phyloP scores from a whole-genome alignment of 2,888 invertebrate species.

The Elegia similella region DNA sequence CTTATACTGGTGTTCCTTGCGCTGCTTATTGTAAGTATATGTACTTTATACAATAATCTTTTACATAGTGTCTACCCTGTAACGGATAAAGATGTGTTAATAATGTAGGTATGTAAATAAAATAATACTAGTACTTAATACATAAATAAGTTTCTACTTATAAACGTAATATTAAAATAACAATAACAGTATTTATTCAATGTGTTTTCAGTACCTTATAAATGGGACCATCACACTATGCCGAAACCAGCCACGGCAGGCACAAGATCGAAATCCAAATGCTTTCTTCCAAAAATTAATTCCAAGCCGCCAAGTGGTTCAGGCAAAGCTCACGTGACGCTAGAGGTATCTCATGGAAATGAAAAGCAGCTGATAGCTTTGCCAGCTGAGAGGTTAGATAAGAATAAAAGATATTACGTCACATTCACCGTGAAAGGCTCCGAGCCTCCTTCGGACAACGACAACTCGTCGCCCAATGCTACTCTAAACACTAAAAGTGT shows the following conservation, averaged over 20 bases:
- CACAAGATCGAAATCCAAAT: conserved; percentile 62
- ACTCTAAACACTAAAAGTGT: conserved; percentile 67
- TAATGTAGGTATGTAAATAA: too few relatives aligned
- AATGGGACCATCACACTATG: conserved; percentile 89
- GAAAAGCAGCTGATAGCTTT: conserved; percentile 93
- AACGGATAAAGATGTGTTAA: too few relatives aligned
- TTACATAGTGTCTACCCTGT: not conserved
- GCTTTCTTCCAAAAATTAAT: conserved; percentile 87
- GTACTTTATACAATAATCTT: not conserved
- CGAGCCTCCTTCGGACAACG: conserved; percentile 79
- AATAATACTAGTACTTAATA: too few relatives aligned
- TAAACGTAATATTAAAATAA: not conserved
- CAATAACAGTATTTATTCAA: not conserved
- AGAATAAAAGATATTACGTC: conserved; percentile 94
- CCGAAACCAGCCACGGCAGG: conserved; percentile 85
- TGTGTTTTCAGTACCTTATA: conserved; percentile 85
- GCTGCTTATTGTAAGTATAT: conserved; percentile 90
- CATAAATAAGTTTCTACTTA: too few relatives aligned
- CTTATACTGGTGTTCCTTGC: conserved; percentile 94
- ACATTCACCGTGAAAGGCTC: conserved; percentile 94
- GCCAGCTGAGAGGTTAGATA: conserved; percentile 92
- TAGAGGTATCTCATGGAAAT: conserved; percentile 92
- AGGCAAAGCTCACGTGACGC: conserved; percentile 82
- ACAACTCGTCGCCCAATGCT: conserved; percentile 64
- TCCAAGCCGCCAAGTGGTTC: conserved; percentile 60